These are phyloP conservation scores for Fistularia tabacaria DNA, from an alignment of 2,797 vertebrate species.

Conservation along the genomic window DNA sequence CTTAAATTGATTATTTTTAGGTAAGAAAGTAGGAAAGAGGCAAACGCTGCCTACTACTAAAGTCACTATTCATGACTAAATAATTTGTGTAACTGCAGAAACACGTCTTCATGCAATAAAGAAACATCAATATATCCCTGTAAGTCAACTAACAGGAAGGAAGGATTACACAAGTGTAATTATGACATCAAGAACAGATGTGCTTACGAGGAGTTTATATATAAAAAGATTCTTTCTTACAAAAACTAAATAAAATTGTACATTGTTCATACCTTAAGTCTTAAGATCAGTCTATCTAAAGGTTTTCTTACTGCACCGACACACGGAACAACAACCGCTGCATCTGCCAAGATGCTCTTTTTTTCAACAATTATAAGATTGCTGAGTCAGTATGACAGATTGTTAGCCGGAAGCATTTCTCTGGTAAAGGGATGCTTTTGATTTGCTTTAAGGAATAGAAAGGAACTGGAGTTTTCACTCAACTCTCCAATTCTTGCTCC, in stretches of 20 bases:
- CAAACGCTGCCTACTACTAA: slow-evolving; percentile 81
- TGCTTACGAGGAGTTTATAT: slow-evolving; percentile 50
- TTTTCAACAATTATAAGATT: too few relatives aligned
- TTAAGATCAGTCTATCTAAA: slow-evolving; percentile 16
- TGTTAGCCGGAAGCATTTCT: background rate
- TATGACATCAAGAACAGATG: slow-evolving; percentile 57
- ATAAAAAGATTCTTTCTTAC: slow-evolving; percentile 24
- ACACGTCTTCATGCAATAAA: slow-evolving; percentile 83
- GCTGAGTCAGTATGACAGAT: too few relatives aligned
- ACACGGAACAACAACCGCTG: slow-evolving; percentile 5
- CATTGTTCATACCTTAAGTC: slow-evolving; percentile 28
- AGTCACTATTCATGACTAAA: slow-evolving; percentile 79
- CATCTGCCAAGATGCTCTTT: too few relatives aligned
- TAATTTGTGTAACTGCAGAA: slow-evolving; percentile 80
- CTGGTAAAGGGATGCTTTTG: slow-evolving; percentile 6
- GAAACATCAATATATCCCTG: slow-evolving; percentile 77
- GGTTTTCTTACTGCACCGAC: slow-evolving; percentile 20
- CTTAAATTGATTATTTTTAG: slow-evolving; percentile 49
- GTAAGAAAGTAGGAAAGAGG: slow-evolving; percentile 54
- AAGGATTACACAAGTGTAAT: slow-evolving; percentile 55
- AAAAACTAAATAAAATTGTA: slow-evolving; percentile 43
- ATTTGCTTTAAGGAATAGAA: slow-evolving; percentile 20
- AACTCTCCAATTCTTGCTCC: slow-evolving; percentile 12
- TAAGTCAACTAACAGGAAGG: slow-evolving; percentile 70
- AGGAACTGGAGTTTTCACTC: slow-evolving; percentile 6